Base-by-base conservation (phyloP, 2,888 invertebrate genomes). In the Xestoiulus laeticollis region DNA sequence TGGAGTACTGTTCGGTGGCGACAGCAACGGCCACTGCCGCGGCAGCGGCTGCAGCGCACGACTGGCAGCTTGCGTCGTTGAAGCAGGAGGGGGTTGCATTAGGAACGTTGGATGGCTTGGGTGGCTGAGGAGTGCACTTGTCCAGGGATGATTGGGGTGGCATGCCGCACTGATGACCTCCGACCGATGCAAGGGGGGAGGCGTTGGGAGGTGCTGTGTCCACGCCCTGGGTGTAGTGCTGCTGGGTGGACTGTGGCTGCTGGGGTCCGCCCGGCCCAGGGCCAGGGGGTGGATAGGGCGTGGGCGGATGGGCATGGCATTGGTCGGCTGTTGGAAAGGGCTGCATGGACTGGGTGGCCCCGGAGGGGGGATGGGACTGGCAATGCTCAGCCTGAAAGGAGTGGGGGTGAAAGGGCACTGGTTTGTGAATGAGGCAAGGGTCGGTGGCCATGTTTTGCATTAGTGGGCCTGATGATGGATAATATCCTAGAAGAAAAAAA, bases 401-500 rank as follows among this genome's bases (percentile, higher is more conserved):
- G 87, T 88, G 88, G n/a, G 90, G 90, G 89, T 90, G 90, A 89
- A 90, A 90, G 32, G 90, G 90, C 83, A 90, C 90, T 53, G 90
- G 90, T 85, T 90, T 90, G 86, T 90, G 90, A 44, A 90, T 90
- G 48, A 90, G 90, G 87, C 89, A 90, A n/a, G 90, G 89, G 83
- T 90, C 90, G 68, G 68, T 68, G 84, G 89, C 89, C 48, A 88
- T 59, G 2, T 88, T 87, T 82, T 89, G 90, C 87, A 97, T 97
- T 92, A 97, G 94, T 90, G 97, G 97, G 90, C 97, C 97, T 90
- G 97, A 97, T 90, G 97, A 97, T 93, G 97, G 97, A 93, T 97
- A 97, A 83, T 88, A 89, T 19, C 89, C 89, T 88, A 32, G 19
- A 85, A 85, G 16, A 85, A n/a, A n/a, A n/a, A n/a, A 1, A 68